Evolutionary conservation across 2,888 invertebrate species (phyloP).

Genomic region (Tryphoninae sp.): DNA sequence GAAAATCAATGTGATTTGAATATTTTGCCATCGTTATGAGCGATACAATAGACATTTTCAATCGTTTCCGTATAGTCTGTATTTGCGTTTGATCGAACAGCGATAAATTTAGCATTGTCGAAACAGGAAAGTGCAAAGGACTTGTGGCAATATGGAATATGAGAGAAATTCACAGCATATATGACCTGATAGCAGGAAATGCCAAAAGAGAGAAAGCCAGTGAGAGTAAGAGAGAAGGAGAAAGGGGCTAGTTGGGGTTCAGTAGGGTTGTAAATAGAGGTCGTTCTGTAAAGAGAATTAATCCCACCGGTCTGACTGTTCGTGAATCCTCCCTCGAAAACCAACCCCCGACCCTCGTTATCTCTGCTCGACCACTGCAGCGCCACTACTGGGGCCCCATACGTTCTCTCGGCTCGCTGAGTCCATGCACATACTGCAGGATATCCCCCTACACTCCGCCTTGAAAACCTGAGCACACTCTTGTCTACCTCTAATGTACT

Average conservation of each 20-base stretch:
- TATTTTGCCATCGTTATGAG: not conserved
- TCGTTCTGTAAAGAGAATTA: slow-evolving; percentile 61
- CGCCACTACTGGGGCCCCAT: slow-evolving; percentile 37
- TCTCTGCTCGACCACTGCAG: slow-evolving; percentile 62
- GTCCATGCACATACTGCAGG: slow-evolving; percentile 43
- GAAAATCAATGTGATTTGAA: not conserved
- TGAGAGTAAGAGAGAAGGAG: slow-evolving; percentile 31
- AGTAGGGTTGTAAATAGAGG: slow-evolving; percentile 60
- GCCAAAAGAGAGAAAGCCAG: slow-evolving; percentile 28
- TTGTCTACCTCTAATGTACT: slow-evolving; percentile 31
- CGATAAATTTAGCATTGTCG: slow-evolving; percentile 17
- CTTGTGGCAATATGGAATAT: slow-evolving; percentile 1
- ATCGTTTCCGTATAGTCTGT: not conserved
- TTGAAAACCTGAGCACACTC: slow-evolving; percentile 23
- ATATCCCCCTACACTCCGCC: slow-evolving; percentile 3
- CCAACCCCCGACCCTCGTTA: slow-evolving; percentile 62
- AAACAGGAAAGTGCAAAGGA: not conserved
- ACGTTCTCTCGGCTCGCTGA: slow-evolving; percentile 50
- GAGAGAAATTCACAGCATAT: not conserved
- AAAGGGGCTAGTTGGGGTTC: slow-evolving; percentile 24
- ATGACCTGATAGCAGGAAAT: not conserved
- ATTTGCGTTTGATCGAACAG: slow-evolving; percentile 7
- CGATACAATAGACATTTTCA: not conserved
- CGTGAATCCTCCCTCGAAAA: slow-evolving; percentile 63
- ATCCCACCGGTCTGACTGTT: slow-evolving; percentile 53